phyloP scores from a whole-genome alignment of 2,113 vertebrate genomes.

The Diadophis punctatus region DNA sequence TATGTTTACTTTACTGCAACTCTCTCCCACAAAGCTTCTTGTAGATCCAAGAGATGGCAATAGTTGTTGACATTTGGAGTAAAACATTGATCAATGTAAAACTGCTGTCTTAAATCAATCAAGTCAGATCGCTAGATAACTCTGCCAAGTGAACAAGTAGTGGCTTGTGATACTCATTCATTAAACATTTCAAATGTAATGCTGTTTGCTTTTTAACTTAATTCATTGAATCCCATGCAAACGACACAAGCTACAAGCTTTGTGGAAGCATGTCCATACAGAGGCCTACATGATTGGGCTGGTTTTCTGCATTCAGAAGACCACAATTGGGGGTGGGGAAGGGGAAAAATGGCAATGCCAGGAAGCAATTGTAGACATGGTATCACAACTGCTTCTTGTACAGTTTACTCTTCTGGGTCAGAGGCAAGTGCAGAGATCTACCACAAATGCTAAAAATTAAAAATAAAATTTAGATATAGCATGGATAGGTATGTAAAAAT shows the following conservation, averaged over 20 bases:
- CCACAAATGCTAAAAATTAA: not conserved
- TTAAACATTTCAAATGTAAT: not conserved
- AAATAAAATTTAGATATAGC: not conserved
- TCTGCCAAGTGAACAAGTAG: not conserved
- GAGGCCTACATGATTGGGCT: no score
- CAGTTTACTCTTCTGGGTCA: not conserved
- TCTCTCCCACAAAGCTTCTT: not conserved
- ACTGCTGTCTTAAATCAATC: not conserved
- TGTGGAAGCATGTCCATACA: not conserved
- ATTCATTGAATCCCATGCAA: not conserved
- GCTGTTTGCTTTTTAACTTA: not conserved
- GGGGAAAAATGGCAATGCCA: not conserved
- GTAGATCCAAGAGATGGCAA: not conserved
- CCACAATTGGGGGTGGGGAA: not conserved
- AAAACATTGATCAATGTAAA: not conserved
- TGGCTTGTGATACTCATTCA: not conserved
- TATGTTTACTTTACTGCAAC: not conserved
- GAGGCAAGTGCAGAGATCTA: not conserved
- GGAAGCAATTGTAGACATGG: not conserved
- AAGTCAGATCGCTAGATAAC: not conserved
- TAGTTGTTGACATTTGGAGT: not conserved
- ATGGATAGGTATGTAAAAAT: not conserved
- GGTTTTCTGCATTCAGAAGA: not conserved
- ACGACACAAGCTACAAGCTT: not conserved
- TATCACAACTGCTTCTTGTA: not conserved